Evolutionary conservation across 2,888 invertebrate species (phyloP).

Genomic region (Amiota communis): DNA sequence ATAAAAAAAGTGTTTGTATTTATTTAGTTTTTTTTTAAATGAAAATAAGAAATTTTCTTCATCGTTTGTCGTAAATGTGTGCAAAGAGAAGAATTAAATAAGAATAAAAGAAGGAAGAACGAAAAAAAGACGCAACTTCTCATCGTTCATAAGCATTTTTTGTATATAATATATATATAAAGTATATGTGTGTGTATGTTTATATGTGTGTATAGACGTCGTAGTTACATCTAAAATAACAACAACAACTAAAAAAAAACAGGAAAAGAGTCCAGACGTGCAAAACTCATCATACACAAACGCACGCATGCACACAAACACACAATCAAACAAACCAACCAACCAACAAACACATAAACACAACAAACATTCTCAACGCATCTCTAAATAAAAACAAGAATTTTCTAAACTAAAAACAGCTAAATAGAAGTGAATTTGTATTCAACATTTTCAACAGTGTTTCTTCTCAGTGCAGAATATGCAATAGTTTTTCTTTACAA

Average conservation of each 20-base stretch:
- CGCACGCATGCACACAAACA: not conserved
- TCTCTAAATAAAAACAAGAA: constrained; percentile 22
- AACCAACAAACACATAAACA: too few species aligned
- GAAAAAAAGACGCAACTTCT: not conserved
- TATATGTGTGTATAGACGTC: not conserved
- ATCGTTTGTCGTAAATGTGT: not conserved
- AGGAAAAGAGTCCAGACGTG: constrained; percentile 25
- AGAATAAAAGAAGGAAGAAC: too few species aligned
- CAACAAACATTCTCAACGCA: not conserved
- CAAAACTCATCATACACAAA: constrained; percentile 12
- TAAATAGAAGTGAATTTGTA: not conserved
- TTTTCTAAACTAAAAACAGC: not conserved
- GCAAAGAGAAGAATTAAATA: not conserved
- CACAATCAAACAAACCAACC: not conserved
- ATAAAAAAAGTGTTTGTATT: not conserved
- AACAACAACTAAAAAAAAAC: not conserved
- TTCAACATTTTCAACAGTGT: constrained; percentile 37
- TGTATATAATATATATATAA: not conserved
- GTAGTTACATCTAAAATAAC: too few species aligned
- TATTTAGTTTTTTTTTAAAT: not conserved
- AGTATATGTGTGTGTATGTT: not conserved
- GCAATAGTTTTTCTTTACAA: constrained; percentile 12
- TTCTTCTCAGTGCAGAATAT: constrained; percentile 8
- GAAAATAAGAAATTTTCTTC: constrained; percentile 9
- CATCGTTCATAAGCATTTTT: constrained; percentile 21